A percentile compares a stretch with the other conserved stretches of the same genome.
These are phyloP conservation scores for Tinea semifulvella DNA, from an alignment of 2,888 invertebrate genomes.

Conservation along the genomic window DNA sequence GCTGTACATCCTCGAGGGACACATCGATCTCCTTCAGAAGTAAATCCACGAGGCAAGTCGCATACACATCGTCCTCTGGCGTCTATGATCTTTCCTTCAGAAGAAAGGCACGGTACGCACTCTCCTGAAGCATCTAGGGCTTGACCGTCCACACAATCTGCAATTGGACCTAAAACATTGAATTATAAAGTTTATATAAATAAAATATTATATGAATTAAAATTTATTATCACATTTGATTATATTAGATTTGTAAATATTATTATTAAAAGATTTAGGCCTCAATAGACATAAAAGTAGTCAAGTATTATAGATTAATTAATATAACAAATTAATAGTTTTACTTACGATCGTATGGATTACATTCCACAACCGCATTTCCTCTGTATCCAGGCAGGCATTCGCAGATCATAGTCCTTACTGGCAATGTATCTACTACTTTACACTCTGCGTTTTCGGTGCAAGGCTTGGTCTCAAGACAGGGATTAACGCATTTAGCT, in stretches of 20 bases:
- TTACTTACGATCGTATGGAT: slow-evolving; percentile 73
- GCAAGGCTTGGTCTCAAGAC: slow-evolving; percentile 80
- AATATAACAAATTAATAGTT: no score
- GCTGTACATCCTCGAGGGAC: slow-evolving; percentile 77
- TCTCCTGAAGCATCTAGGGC: slow-evolving; percentile 80
- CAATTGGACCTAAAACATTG: slow-evolving; percentile 45
- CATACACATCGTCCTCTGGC: slow-evolving; percentile 84
- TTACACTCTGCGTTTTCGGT: slow-evolving; percentile 82
- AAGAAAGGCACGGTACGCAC: slow-evolving; percentile 76
- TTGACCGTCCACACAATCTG: slow-evolving; percentile 80
- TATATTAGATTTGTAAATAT: no score
- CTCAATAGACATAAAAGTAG: no score
- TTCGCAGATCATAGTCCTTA: slow-evolving; percentile 89
- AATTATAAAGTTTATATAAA: no score
- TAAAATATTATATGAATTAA: no score
- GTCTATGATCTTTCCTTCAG: slow-evolving; percentile 79
- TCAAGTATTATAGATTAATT: no score
- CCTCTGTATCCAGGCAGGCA: slow-evolving; percentile 88
- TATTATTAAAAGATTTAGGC: no score
- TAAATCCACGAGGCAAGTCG: slow-evolving; percentile 79
- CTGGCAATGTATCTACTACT: slow-evolving; percentile 82
- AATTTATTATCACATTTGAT: no score
- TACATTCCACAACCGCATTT: slow-evolving; percentile 84
- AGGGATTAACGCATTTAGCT: slow-evolving; percentile 85
- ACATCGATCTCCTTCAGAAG: slow-evolving; percentile 81